A percentile compares a stretch with the other conserved stretches of the same genome.
These are phyloP conservation scores for Magallana nippona DNA, from an alignment of 2,888 invertebrate genomes.

Conservation along the genomic window DNA sequence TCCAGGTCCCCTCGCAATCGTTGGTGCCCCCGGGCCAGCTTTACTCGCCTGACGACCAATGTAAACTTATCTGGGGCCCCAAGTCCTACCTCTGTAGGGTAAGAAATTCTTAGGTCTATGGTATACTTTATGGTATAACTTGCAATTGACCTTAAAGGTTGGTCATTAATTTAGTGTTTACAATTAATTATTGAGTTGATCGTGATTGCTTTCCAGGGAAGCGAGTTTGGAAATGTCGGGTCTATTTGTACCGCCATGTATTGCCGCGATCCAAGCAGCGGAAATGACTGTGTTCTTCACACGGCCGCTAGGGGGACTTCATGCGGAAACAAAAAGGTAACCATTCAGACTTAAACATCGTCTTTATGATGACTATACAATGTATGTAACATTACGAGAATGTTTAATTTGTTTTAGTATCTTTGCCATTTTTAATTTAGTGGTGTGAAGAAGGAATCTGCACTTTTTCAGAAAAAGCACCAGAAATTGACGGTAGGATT, in stretches of 20 bases:
- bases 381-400: neutral
- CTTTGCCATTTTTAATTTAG: slow-evolving; percentile 49
- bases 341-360: too few species aligned
- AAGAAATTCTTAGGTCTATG: too few species aligned
- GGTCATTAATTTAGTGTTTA: neutral
- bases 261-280: slow-evolving; percentile 64
- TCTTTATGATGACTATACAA: too few species aligned
- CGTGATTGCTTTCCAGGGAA: slow-evolving; percentile 56
- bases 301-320: slow-evolving; percentile 69
- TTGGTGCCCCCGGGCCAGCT: slow-evolving; percentile 68
- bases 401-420: too few species aligned
- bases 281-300: slow-evolving; percentile 63
- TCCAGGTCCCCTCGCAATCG: slow-evolving; percentile 20
- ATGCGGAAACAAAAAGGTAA: slow-evolving; percentile 68
- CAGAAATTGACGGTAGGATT: slow-evolving; percentile 43
- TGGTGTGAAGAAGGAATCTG: slow-evolving; percentile 66
- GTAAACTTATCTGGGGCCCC: slow-evolving; percentile 68
- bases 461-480: slow-evolving; percentile 55
- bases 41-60: slow-evolving; percentile 70
- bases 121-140: too few species aligned
- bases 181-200: neutral
- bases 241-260: slow-evolving; percentile 69
- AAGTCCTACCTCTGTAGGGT: slow-evolving; percentile 73
- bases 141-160: too few species aligned
- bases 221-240: slow-evolving; percentile 60